A percentile compares a stretch with the other conserved stretches of the same genome.
These are phyloP conservation scores for Metridium senile DNA, from an alignment of 92 coral and sea anemone species.

Conservation along the genomic window DNA sequence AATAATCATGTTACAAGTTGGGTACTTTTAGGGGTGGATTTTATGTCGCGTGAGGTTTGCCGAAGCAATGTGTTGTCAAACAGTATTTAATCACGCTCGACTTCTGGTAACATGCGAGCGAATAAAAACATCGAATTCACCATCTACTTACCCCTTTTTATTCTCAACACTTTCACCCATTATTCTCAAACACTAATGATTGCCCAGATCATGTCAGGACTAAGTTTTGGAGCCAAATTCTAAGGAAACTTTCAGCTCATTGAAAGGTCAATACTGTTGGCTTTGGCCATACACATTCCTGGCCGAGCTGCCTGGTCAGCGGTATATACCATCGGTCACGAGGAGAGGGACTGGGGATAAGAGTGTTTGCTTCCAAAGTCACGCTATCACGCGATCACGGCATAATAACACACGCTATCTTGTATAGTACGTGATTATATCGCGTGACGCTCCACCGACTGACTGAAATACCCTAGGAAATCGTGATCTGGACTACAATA, in stretches of 20 bases:
- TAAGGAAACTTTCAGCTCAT: slow-evolving; percentile 46
- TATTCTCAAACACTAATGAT: slow-evolving; percentile 30
- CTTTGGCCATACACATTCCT: slow-evolving; percentile 93
- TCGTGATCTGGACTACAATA: no score
- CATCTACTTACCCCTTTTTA: slow-evolving; percentile 81
- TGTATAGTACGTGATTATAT: slow-evolving; percentile 13
- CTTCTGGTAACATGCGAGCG: slow-evolving; percentile 64
- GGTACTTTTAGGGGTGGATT: slow-evolving; percentile 26
- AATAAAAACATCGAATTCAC: slow-evolving; percentile 28
- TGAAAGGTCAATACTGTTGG: slow-evolving; percentile 91
- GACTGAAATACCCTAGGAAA: not conserved
- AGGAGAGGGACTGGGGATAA: slow-evolving; percentile 42
- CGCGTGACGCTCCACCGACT: slow-evolving; percentile 15
- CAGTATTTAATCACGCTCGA: slow-evolving; percentile 58
- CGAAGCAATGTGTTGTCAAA: slow-evolving; percentile 54
- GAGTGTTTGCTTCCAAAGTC: slow-evolving; percentile 19
- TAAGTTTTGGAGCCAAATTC: slow-evolving; percentile 27
- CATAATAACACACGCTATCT: slow-evolving; percentile 17
- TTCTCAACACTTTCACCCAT: slow-evolving; percentile 93
- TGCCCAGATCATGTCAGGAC: slow-evolving; percentile 25
- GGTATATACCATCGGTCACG: slow-evolving; percentile 62
- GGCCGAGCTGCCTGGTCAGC: slow-evolving; percentile 98
- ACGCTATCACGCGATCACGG: slow-evolving; percentile 40
- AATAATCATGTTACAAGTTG: slow-evolving; percentile 27
- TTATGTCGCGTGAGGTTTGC: slow-evolving; percentile 61